Base-by-base conservation (phyloP, 2,797 vertebrate genomes). In the Phoeniculus purpureus region DNA sequence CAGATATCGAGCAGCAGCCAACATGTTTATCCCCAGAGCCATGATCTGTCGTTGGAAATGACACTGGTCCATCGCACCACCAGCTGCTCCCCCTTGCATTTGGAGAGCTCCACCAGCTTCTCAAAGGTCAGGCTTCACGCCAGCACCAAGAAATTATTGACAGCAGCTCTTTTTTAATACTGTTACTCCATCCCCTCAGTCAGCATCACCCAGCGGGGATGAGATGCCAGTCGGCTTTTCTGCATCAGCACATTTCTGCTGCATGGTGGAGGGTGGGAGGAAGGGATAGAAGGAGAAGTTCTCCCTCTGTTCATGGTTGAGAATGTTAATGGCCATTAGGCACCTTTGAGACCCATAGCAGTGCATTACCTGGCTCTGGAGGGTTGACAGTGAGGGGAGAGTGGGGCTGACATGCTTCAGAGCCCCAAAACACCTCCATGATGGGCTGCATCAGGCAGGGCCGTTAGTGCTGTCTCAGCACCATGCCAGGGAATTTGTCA, bases 251-350 rank as follows among this genome's bases (percentile, higher is more conserved):
- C 72, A 54, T 85, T 93, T 66, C 59, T 14, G 22, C 65, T 81
- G 13, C 0, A 1, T 0, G 0, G 3, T 11, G 47, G n/a, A 31
- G 21, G 43, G 17, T 5, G 47, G 47, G 58, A 20, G 27, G 52
- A 21, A 22, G 23, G 32, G 12, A 0, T 2, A 0, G 15, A 1
- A 1, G 8, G 10, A 8, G 43, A 12, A 23, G 2, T 3, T 23
- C 27, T 60, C 18, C 17, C 47, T 13, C 7, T 26, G 68, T 62
- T 66, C 34, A 3, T 1, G 4, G 6, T 45, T 62, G 45, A 32
- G 83, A 70, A 50, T 52, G 65, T 11, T 85, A 65, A 83, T 83
- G 75, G 87, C 20, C 50, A 29, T 71, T 22, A 47, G 0, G 12
- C 45, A 62, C 17, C 79, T 56, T 1, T 0, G 87, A 87, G 84